Conservation (phyloP, 1,140 invertebrate genomes). For the Harpegnathos saltator region DNA sequence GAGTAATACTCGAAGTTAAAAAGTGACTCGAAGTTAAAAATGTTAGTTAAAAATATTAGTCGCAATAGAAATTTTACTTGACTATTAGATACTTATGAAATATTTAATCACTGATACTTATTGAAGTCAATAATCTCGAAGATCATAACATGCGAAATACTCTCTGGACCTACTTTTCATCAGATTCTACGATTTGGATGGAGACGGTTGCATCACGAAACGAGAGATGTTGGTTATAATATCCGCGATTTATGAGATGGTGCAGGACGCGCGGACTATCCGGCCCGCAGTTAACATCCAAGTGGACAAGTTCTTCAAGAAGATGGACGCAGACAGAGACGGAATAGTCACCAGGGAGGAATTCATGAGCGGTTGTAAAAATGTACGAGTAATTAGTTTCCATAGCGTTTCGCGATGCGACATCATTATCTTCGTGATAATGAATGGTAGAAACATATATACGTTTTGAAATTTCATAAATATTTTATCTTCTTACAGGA, state of each 20-base stretch:
- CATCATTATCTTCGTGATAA: not conserved
- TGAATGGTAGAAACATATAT: not conserved
- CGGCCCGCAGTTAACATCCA: constrained; percentile 75
- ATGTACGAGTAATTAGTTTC: constrained; percentile 65
- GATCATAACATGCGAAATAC: not conserved
- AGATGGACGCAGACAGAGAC: constrained; percentile 80
- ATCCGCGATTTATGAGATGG: constrained; percentile 81
- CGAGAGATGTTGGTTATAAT: constrained; percentile 78
- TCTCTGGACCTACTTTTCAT: constrained; percentile 41
- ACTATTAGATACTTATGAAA: no score
- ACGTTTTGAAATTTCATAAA: not conserved
- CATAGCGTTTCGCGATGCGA: not conserved
- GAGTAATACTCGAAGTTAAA: no score
- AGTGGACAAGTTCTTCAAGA: constrained; percentile 80
- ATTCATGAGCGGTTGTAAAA: constrained; percentile 80
- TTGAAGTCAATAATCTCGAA: constrained; percentile 9
- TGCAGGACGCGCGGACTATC: constrained; percentile 67
- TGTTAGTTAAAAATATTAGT: no score
- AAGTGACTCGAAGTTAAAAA: no score
- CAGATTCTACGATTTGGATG: constrained; percentile 82
- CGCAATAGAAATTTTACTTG: no score
- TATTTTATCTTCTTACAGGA: constrained; percentile 74
- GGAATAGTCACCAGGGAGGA: constrained; percentile 80
- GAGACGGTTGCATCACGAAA: constrained; percentile 81
- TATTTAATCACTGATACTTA: no score